Percentiles rank a stretch among this genome's conserved stretches.
These are phyloP conservation scores for Petrosia ficiformis DNA, from an alignment of 37 sponge, comb jelly and placozoan species.

Conservation along the genomic window DNA sequence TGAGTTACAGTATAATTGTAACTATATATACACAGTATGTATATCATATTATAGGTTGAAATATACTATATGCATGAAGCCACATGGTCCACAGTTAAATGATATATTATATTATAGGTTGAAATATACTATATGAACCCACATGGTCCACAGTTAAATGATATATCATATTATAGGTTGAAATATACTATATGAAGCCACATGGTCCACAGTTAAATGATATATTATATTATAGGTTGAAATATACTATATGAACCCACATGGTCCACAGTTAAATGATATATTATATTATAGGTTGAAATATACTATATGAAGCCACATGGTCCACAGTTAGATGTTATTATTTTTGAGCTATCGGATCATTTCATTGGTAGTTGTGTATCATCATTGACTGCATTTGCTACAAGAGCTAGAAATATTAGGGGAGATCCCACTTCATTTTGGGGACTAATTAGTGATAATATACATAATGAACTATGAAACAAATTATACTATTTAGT, in stretches of 20 bases:
- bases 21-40: no score
- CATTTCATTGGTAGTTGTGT: slow-evolving; percentile 85
- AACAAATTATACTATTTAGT: no score
- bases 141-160: no score
- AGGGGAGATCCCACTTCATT: slow-evolving; percentile 36
- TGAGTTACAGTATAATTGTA: no score
- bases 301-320: slow-evolving; percentile 39
- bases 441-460: slow-evolving; percentile 38
- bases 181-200: no score
- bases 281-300: slow-evolving; percentile 19
- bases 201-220: no score
- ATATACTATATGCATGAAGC: slow-evolving; percentile 36
- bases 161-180: no score
- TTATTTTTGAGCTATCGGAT: slow-evolving; percentile 56
- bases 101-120: no score
- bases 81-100: slow-evolving; percentile 67
- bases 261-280: not conserved
- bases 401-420: slow-evolving; percentile 66
- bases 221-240: no score
- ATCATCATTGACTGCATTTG: slow-evolving; percentile 89
- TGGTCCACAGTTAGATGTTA: slow-evolving; percentile 68
- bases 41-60: slow-evolving; percentile 19
- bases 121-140: no score
- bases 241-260: no score
- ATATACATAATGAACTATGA: slow-evolving; percentile 7